Evolutionary conservation across 2,888 invertebrate species (phyloP), one percentile per base, ranked within the genome.

Genomic region (Stenoptilia bipunctidactyla): DNA sequence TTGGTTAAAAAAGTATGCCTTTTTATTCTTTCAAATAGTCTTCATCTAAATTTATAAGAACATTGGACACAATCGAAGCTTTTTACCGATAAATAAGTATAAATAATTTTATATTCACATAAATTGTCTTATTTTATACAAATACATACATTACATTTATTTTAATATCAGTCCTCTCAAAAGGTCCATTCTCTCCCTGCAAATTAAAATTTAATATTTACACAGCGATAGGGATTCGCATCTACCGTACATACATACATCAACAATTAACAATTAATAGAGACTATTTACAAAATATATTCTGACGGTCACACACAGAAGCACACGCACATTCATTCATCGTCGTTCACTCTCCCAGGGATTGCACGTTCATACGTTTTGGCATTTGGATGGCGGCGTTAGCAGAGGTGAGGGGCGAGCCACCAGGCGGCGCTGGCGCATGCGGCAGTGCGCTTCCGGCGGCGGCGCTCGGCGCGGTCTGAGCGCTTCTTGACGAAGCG

Each of bases 401-500:
- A 82, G 82, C 82, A 82, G 61, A 61, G 59, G 51, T 67, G 69
- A 66, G 71, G 59, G 56, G 77, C 75, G 64, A 75, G 80, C 83
- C 83, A 83, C 82, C 82, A 82, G 57, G 71, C 76, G 58, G 72
- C 68, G 55, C 55, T 63, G 63, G 77, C 77, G 54, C 59, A 66
- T 41, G n/a, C n/a, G n/a, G n/a, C n/a, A n/a, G 85, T 86, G 71
- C 89, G 87, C 88, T 90, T 90, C 83, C 90, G 88, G 56, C 92
- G 87, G 46, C 91, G 85, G 46, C 90, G 88, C 66, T 91, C 90
- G 45, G 89, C 87, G 52, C 89, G 87, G 48, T 90, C 90, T 20
- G 87, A 85, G 56, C 92, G 89, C 73, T 92, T 92, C 79, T 94
- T 94, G 34, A 92, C 88, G 67, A 96, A 95, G 61, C 92, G 89